A percentile compares a stretch with the other conserved stretches of the same genome.
Evolutionary conservation across 2,888 invertebrate species (phyloP).

Genomic region (Zygogramma bicolorata): DNA sequence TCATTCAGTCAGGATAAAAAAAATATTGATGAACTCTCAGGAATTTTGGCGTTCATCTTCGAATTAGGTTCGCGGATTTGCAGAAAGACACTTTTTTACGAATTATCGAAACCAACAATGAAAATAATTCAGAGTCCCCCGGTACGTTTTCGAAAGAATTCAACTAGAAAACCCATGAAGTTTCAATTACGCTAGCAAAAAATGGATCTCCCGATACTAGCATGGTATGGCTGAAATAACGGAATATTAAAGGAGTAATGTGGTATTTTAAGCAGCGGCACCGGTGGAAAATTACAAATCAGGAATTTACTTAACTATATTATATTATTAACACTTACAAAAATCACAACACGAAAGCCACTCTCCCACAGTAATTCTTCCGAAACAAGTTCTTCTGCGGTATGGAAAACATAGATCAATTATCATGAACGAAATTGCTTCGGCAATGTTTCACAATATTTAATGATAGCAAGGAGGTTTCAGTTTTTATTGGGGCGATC

Average conservation of each 20-base stretch:
- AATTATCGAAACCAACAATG: too few species aligned
- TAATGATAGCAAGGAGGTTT: constrained; percentile 29
- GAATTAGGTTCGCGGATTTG: too few species aligned
- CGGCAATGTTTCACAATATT: constrained; percentile 36
- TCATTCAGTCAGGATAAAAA: too few species aligned
- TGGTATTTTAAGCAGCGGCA: constrained; percentile 38
- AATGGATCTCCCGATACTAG: too few species aligned
- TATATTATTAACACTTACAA: constrained; percentile 35
- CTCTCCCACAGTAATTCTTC: constrained; percentile 39
- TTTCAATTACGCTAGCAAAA: neutral
- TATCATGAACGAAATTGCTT: constrained; percentile 40
- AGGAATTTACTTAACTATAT: constrained; percentile 38
- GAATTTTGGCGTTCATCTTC: too few species aligned
- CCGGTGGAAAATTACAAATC: constrained; percentile 38
- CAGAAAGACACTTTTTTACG: too few species aligned
- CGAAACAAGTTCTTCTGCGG: constrained; percentile 37
- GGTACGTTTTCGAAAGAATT: neutral
- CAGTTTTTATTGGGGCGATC: constrained; percentile 21
- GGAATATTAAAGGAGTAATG: constrained; percentile 26
- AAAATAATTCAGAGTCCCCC: too few species aligned
- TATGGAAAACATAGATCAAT: constrained; percentile 39
- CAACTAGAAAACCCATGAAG: neutral
- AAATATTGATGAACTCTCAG: too few species aligned
- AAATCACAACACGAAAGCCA: constrained; percentile 35
- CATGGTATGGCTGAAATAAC: constrained; percentile 30